These are phyloP conservation scores for Leucopsar rothschildi DNA, from an alignment of 2,113 vertebrate species.

Conservation along the genomic window DNA sequence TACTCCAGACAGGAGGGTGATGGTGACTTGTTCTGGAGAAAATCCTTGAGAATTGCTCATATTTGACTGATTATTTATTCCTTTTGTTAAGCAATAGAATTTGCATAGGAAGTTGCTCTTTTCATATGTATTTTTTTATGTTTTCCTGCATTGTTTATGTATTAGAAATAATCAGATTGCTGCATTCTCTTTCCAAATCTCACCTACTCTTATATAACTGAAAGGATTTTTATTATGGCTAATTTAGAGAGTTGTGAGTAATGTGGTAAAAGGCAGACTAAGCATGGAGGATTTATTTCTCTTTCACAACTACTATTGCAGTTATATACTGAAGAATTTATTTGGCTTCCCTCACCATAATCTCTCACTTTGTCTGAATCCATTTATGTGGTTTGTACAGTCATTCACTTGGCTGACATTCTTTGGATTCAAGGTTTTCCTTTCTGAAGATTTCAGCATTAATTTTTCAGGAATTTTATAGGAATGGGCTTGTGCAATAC, in stretches of 20 bases:
- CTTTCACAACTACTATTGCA: not conserved
- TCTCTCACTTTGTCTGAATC: not conserved
- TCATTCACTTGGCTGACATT: not conserved
- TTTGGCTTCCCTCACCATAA: not conserved
- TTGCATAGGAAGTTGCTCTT: not conserved
- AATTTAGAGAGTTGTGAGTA: not conserved
- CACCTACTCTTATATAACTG: not conserved
- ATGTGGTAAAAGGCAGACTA: not conserved
- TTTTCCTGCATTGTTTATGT: not conserved
- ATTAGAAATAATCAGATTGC: not conserved
- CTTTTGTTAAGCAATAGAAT: not conserved
- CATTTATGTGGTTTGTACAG: not conserved
- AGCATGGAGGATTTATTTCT: not conserved
- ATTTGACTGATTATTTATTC: not conserved
- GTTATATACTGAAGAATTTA: not conserved
- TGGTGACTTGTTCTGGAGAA: not conserved
- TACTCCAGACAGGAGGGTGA: not conserved
- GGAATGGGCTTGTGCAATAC: not conserved
- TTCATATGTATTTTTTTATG: rapidly evolving
- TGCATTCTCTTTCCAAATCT: not conserved
- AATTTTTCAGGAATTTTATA: not conserved
- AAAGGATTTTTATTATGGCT: not conserved
- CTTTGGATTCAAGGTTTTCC: not conserved
- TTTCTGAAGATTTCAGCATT: not conserved
- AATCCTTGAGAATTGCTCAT: not conserved